phyloP scores from a whole-genome alignment of 2,888 invertebrate species.

The Anoplius nigerrimus region DNA sequence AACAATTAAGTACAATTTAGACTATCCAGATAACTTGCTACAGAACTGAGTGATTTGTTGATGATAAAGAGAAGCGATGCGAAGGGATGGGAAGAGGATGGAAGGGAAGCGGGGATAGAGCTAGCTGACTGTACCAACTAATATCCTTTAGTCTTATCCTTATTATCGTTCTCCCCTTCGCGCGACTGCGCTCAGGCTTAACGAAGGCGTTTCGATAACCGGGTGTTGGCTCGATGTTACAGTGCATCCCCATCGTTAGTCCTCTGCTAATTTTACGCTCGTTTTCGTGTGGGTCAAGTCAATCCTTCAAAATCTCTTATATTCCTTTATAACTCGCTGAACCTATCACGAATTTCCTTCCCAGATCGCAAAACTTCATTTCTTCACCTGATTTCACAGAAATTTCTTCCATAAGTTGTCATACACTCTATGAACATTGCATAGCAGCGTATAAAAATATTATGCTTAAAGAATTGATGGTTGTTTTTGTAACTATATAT shows the following conservation, averaged over 20 bases:
- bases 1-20: slow-evolving; percentile 68
- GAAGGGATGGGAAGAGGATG: slow-evolving; percentile 30
- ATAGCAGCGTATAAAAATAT: too few species aligned
- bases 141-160: slow-evolving; percentile 72
- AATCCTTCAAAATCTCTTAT: slow-evolving; percentile 44
- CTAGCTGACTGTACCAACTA: slow-evolving; percentile 65
- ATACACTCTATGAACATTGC: too few species aligned
- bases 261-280: slow-evolving; percentile 63
- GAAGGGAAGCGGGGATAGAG: slow-evolving; percentile 38
- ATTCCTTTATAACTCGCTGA: too few species aligned
- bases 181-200: slow-evolving; percentile 36
- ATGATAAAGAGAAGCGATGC: not conserved
- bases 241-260: slow-evolving; percentile 62
- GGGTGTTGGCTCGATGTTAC: slow-evolving; percentile 63
- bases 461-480: too few species aligned
- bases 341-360: too few species aligned
- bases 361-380: too few species aligned
- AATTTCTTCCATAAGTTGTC: too few species aligned
- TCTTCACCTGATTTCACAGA: too few species aligned
- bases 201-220: slow-evolving; percentile 47
- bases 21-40: slow-evolving; percentile 33
- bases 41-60: not conserved
- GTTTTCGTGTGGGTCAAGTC: slow-evolving; percentile 29
- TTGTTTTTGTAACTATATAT: too few species aligned
- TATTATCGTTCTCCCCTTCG: slow-evolving; percentile 67